phyloP scores from a whole-genome alignment of 2,113 vertebrate genomes.

The Pollachius pollachius region DNA sequence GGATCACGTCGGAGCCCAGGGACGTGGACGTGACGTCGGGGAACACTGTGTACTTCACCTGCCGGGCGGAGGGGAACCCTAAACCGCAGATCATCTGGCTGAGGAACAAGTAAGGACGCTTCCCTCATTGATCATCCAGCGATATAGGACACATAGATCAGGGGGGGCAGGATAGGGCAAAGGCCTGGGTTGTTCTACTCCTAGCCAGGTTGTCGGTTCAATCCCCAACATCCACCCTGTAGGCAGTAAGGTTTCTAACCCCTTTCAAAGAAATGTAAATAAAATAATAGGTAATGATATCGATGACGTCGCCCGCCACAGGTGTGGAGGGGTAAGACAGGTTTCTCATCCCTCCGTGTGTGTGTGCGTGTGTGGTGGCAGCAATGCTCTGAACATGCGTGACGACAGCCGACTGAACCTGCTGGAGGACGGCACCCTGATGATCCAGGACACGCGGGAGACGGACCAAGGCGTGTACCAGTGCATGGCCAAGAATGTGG shows the following conservation, averaged over 20 bases:
- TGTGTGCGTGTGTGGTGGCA: constrained; percentile 20
- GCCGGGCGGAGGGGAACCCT: constrained; percentile 95
- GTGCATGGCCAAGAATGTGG: constrained; percentile 97
- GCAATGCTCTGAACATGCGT: constrained; percentile 86
- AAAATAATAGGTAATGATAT: no score
- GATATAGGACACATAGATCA: no score
- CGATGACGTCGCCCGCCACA: no score
- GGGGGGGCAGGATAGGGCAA: no score
- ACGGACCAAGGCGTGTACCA: constrained; percentile 95
- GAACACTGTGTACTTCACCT: constrained; percentile 98
- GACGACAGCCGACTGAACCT: constrained; percentile 92
- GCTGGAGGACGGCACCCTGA: constrained; percentile 92
- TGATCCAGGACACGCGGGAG: constrained; percentile 95
- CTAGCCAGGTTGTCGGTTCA: no score
- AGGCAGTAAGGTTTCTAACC: no score
- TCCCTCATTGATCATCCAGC: no score
- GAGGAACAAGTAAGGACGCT: constrained; percentile 88
- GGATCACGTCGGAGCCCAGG: constrained; percentile 96
- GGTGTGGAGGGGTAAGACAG: neutral
- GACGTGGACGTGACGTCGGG: constrained; percentile 94
- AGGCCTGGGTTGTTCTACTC: no score
- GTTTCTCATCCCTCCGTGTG: neutral
- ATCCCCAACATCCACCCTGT: no score
- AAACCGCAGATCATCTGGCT: constrained; percentile 99
- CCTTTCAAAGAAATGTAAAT: no score